Conservation (phyloP, 2,888 invertebrate genomes). For the Cantharis rustica region DNA sequence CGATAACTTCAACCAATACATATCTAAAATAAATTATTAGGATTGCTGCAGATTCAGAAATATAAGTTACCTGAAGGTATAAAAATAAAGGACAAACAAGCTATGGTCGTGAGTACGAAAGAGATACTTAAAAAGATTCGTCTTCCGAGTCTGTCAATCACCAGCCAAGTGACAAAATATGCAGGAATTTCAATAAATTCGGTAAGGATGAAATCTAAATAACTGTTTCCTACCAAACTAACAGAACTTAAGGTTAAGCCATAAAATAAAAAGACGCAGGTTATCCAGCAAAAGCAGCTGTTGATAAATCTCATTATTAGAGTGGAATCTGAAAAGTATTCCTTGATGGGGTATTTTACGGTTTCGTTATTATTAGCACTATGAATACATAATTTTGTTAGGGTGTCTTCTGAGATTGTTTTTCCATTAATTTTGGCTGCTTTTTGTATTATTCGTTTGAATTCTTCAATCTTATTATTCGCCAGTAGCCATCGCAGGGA, state of each 20-base stretch:
- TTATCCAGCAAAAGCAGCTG: slow-evolving; percentile 81
- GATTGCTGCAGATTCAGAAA: background rate
- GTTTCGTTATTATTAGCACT: slow-evolving; percentile 16
- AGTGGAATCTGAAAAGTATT: slow-evolving; percentile 61
- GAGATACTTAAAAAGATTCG: slow-evolving; percentile 66
- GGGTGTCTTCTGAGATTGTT: slow-evolving; percentile 44
- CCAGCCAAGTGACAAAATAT: slow-evolving; percentile 65
- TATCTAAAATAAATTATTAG: slow-evolving; percentile 50
- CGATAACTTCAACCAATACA: slow-evolving; percentile 58
- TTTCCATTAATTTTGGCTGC: slow-evolving; percentile 67
- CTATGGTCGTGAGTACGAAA: slow-evolving; percentile 65
- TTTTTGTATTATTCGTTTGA: slow-evolving; percentile 63
- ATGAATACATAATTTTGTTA: slow-evolving; percentile 42
- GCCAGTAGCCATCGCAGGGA: slow-evolving; percentile 78
- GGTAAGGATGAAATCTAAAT: slow-evolving; percentile 75
- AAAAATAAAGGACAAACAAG: slow-evolving; percentile 65
- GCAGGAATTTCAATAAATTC: slow-evolving; percentile 75
- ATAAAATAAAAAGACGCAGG: slow-evolving; percentile 79
- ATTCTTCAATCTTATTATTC: slow-evolving; percentile 61
- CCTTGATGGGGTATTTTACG: slow-evolving; percentile 34
- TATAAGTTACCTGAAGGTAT: slow-evolving; percentile 58
- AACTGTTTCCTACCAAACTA: slow-evolving; percentile 73
- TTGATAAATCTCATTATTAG: slow-evolving; percentile 63
- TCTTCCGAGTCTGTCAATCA: slow-evolving; percentile 68
- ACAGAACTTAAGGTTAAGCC: slow-evolving; percentile 80